These are phyloP conservation scores for Melanotaenia pygmaea DNA, from an alignment of 2,797 vertebrate species.

Conservation along the genomic window DNA sequence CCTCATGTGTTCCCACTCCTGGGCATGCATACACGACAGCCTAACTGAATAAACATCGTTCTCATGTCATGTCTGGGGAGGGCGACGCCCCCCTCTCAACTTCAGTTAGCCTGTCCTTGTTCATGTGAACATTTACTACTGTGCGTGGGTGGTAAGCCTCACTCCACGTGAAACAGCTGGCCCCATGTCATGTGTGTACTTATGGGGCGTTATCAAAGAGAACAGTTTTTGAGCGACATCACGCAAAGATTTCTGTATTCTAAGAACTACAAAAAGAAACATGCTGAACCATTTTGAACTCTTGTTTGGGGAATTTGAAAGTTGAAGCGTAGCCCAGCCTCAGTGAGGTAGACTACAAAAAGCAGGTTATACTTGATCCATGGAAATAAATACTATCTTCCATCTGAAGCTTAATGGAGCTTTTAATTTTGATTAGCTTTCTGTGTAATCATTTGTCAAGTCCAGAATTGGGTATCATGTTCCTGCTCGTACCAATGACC, in stretches of 20 bases:
- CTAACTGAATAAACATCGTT: slow-evolving; percentile 36
- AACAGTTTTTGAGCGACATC: slow-evolving; percentile 4
- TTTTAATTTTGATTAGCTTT: slow-evolving; percentile 36
- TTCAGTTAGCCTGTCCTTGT: slow-evolving; percentile 13
- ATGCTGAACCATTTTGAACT: slow-evolving; percentile 6
- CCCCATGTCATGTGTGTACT: slow-evolving; percentile 42
- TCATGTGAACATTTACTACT: slow-evolving; percentile 56
- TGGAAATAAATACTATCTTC: slow-evolving; percentile 23
- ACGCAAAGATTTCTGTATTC: background rate
- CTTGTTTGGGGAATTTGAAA: slow-evolving; percentile 3
- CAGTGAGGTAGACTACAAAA: background rate
- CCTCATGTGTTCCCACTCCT: slow-evolving; percentile 42
- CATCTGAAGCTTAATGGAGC: slow-evolving; percentile 8
- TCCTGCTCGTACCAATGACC: background rate
- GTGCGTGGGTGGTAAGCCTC: slow-evolving; percentile 46
- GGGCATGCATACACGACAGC: slow-evolving; percentile 28
- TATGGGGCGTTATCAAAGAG: slow-evolving; percentile 8
- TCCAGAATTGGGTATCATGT: slow-evolving; percentile 36
- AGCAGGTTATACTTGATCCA: slow-evolving; percentile 8
- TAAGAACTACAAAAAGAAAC: background rate
- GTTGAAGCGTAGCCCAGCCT: background rate
- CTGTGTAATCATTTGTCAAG: slow-evolving; percentile 17
- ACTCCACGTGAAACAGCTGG: slow-evolving; percentile 60
- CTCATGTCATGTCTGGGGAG: slow-evolving; percentile 21
- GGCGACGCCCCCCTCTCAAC: slow-evolving; percentile 14